Evolutionary conservation across 2,113 vertebrate genomes (phyloP), one percentile per base, ranked within the genome.

Genomic region (Donacobius atricapilla): DNA sequence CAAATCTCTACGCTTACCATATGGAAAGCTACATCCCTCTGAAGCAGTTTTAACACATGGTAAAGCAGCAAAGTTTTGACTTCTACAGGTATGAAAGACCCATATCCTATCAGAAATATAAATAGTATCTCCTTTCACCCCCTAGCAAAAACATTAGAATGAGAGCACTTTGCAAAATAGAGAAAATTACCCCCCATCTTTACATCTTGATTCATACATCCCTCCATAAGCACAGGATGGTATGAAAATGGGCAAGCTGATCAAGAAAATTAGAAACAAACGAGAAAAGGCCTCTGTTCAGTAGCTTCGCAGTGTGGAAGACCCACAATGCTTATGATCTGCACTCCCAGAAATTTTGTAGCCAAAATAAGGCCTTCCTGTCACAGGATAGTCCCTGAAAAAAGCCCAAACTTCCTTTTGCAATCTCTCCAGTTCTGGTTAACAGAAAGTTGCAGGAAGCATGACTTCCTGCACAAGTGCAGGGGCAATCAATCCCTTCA

Each of bases 71-170:
- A 87, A 72, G 11, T 56, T 72, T 57, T 61, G 24, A 61, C 28
- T 48, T 23, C 11, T 51, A n/a, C 30, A 82, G 15, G 25, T 23
- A 54, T 8, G 23, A 18, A 83, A 64, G 10, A 66, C 23, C 5
- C 3, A 5, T 9, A 53, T 22, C 30, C 9, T 31, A 30, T 5
- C 28, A 54, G 35, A 75, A 75, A 75, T 18, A 75, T 0, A 40
- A 51, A 13, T 2, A 50, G 3, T 7, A 25, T 13, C 3, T 21
- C 25, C 21, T 37, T 30, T 13, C 3, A 0, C 12, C 25, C 13
- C 5, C 7, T 20, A 57, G 5, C 2, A 31, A 53, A 81, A 70
- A 5, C 4, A 47, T 17, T 50, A 30, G 14, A 50, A 66, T 3
- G 33, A 40, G 4, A 68, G 2, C 14, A 33, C 33, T 56, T 25